A percentile compares a stretch with the other conserved stretches of the same genome.
phyloP scores from a whole-genome alignment of 2,113 vertebrate species.

The Atherinomorus stipes region DNA sequence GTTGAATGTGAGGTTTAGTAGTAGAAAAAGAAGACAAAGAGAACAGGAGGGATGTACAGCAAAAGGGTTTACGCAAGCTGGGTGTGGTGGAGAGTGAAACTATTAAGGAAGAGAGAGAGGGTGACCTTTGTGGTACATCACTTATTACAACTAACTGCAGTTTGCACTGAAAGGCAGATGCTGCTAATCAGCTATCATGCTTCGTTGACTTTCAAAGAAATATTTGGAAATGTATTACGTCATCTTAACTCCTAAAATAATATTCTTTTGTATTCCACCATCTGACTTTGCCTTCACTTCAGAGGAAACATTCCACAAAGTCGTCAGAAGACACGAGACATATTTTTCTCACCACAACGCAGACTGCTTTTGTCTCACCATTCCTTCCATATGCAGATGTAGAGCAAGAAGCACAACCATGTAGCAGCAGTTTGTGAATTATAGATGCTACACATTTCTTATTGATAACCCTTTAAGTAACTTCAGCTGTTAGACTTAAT shows the following conservation, averaged over 20 bases:
- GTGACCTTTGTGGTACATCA: not conserved
- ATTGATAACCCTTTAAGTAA: conserved; percentile 34
- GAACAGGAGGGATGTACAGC: not conserved
- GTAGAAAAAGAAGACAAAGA: conserved; percentile 8
- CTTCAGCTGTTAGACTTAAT: not conserved
- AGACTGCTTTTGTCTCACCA: not conserved
- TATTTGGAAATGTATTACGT: too few relatives aligned
- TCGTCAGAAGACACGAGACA: not conserved
- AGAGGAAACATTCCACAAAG: not conserved
- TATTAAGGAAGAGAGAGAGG: too few relatives aligned
- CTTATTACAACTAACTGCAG: too few relatives aligned
- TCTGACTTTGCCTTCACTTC: too few relatives aligned
- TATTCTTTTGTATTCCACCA: too few relatives aligned
- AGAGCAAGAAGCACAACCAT: conserved; percentile 5
- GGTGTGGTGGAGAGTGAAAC: not conserved
- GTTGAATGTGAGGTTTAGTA: conserved; percentile 13
- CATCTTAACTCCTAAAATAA: too few relatives aligned
- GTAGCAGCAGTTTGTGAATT: conserved; percentile 34
- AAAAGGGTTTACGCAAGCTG: not conserved
- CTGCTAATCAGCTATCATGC: too few relatives aligned
- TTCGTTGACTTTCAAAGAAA: too few relatives aligned
- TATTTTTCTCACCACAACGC: not conserved
- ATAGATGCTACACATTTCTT: conserved; percentile 46
- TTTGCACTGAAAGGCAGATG: too few relatives aligned
- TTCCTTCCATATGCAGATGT: conserved; percentile 23